Evolutionary conservation across 2,797 vertebrate species (phyloP).

Genomic region (Poeciliopsis gracilis): DNA sequence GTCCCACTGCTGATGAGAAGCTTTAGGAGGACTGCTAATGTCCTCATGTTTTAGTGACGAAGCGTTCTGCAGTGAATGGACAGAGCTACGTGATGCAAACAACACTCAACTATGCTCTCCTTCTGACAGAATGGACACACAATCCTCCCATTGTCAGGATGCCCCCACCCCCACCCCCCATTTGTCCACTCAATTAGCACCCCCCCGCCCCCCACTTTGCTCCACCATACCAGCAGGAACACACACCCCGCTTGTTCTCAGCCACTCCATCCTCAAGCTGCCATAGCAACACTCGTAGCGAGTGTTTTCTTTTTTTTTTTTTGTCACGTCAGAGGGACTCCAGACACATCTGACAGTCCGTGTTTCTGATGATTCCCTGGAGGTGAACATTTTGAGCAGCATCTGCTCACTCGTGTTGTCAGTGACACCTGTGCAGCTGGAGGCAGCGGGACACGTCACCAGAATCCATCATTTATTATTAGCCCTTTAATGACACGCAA

Average conservation of each 20-base stretch:
- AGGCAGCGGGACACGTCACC: slow-evolving; percentile 1
- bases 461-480: slow-evolving; percentile 36
- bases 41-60: slow-evolving; percentile 25
- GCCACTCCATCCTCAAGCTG: slow-evolving; percentile 71
- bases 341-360: slow-evolving; percentile 53
- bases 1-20: slow-evolving; percentile 20
- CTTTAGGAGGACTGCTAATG: slow-evolving; percentile 6
- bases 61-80: slow-evolving; percentile 20
- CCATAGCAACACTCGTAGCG: slow-evolving; percentile 73
- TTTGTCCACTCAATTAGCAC: slow-evolving; percentile 73
- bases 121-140: slow-evolving; percentile 47
- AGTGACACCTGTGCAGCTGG: slow-evolving; percentile 29
- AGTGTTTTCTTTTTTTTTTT: slow-evolving; percentile 30
- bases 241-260: slow-evolving; percentile 76
- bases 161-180: slow-evolving; percentile 10
- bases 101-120: slow-evolving; percentile 23
- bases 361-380: slow-evolving; percentile 44
- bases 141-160: slow-evolving; percentile 72
- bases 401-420: slow-evolving; percentile 33
- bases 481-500: background rate
- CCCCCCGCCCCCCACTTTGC: slow-evolving; percentile 33
- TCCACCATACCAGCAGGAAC: slow-evolving; percentile 65
- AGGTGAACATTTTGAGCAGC: slow-evolving; percentile 34
- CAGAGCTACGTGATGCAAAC: slow-evolving; percentile 23
- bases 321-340: slow-evolving; percentile 62